Base-by-base conservation (phyloP, 2,888 invertebrate species). In the Drosophila planitibia region DNA sequence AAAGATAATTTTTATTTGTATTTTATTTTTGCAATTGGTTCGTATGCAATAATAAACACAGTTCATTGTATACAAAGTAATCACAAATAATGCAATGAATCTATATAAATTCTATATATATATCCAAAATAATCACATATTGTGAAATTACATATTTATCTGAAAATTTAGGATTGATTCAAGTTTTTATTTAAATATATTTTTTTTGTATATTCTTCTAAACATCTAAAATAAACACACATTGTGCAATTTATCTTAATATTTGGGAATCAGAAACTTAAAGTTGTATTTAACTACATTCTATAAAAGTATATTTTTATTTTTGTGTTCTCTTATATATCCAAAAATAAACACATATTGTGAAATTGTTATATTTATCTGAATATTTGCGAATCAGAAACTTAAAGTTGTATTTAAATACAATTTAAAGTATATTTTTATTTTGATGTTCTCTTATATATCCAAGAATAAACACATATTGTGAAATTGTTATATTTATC, bases 361-460 rank as follows among this genome's bases (percentile, higher is more conserved):
- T 32, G 19, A 25, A 28, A 63, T 61, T 33, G 2, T 7, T 16
- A 14, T n/a, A 49, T 47, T 7, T 67, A 67, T 60, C 22, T 44
- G 7, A 39, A 22, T 28, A 9, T 6, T 30, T 47, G 25, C 1
- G 25, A 25, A 25, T 25, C 25, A 25, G 25, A 0, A 16, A 22
- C 4, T 47, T 7, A 16, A 2, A 7, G 6, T 7, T 14, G 0
- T 7, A 22, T 14, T 47, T 7, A 22, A 6, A 22, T 14, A 22
- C 1, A 22, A 22, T 22, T 4, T 16, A 25, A 47, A 44, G 25
- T 19, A 19, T 19, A 19, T 28, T 28, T 51, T 3, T 7, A 22
- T 47, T 12, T 7, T 14, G 7, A 22, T 5, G 9, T 16, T 9
- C 9, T 49, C 2, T 1, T 5, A 4, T 9, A 4, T 28, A 25